These are phyloP conservation scores for Myrmophylax atrothorax DNA, from an alignment of 2,113 vertebrate genomes.

Conservation along the genomic window DNA sequence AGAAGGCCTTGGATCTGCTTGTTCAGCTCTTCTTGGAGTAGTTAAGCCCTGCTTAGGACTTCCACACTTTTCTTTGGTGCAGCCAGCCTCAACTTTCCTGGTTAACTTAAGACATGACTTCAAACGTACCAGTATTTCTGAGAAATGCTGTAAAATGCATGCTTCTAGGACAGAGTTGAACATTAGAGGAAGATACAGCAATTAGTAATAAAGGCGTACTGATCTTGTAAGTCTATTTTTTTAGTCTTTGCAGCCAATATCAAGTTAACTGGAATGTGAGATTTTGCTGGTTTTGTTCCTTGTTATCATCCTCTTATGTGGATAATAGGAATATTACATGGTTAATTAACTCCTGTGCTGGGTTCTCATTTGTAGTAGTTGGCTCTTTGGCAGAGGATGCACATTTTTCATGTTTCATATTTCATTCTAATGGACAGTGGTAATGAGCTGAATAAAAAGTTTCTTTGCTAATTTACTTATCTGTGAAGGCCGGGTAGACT, in stretches of 20 bases:
- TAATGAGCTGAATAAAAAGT: constrained; percentile 1
- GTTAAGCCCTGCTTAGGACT: not conserved
- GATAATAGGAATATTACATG: constrained; percentile 6
- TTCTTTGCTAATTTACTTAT: not conserved
- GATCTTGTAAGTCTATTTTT: not conserved
- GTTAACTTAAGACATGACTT: not conserved
- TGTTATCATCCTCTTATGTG: not conserved
- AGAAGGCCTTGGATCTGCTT: not conserved
- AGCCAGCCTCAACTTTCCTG: not conserved
- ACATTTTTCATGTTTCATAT: not conserved
- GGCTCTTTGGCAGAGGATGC: not conserved
- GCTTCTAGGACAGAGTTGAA: not conserved
- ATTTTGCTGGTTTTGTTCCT: not conserved
- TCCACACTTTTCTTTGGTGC: not conserved
- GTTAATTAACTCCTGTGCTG: constrained; percentile 39
- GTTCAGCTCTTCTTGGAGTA: not conserved
- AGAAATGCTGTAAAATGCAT: not conserved
- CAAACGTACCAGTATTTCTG: not conserved
- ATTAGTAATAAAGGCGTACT: not conserved
- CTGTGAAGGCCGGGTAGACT: not conserved
- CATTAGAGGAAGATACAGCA: not conserved
- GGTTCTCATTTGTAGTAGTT: not conserved
- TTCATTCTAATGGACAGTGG: not conserved
- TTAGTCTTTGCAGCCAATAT: not conserved
- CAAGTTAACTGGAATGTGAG: not conserved